These are phyloP conservation scores for Patella depressa DNA, from an alignment of 2,888 invertebrate species.

Conservation along the genomic window DNA sequence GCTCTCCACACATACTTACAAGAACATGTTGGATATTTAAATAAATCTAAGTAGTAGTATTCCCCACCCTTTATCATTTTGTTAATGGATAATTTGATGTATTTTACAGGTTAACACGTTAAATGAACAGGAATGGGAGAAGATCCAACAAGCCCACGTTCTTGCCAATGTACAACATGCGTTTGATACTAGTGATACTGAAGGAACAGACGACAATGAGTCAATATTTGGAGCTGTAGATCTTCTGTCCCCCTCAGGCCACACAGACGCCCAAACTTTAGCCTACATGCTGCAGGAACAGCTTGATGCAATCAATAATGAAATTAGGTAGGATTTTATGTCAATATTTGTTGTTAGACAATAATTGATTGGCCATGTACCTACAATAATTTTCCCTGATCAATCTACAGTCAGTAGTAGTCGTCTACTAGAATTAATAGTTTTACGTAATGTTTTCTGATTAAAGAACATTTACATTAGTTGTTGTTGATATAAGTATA, in stretches of 20 bases:
- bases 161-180: conserved; percentile 92
- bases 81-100: neutral
- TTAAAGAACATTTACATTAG: too few relatives aligned
- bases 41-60: too few relatives aligned
- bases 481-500: too few relatives aligned
- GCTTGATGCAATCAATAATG: conserved; percentile 99
- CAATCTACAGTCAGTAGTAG: too few relatives aligned
- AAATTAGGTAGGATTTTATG: conserved; percentile 80
- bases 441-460: too few relatives aligned
- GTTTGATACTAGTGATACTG: conserved; percentile 83
- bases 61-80: too few relatives aligned
- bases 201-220: conserved; percentile 79
- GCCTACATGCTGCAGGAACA: conserved; percentile 99
- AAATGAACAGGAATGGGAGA: conserved; percentile 90
- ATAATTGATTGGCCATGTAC: too few relatives aligned
- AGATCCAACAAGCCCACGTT: conserved; percentile 87
- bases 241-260: conserved; percentile 71
- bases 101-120: conserved; percentile 67
- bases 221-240: conserved; percentile 85
- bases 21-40: too few relatives aligned
- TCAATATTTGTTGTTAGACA: too few relatives aligned
- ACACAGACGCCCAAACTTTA: conserved; percentile 94
- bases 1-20: too few relatives aligned
- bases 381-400: too few relatives aligned
- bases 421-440: too few relatives aligned